Evolutionary conservation across 2,888 invertebrate species (phyloP), one percentile per base, ranked within the genome.

Genomic region (Marronus borbonicus): DNA sequence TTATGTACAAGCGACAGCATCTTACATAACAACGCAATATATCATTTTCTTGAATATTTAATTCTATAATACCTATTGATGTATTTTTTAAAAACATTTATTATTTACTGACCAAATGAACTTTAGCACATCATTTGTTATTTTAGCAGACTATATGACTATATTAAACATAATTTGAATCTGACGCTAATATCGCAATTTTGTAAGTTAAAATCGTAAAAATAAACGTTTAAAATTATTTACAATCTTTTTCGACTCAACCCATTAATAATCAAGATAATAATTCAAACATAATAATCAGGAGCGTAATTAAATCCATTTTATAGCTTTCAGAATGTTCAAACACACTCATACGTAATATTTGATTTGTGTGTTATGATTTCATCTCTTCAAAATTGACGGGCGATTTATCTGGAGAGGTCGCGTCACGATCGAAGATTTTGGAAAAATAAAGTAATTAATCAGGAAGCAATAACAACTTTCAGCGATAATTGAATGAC

Each of bases 401-500:
- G 24, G 31, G 62, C 62, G 62, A 62, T 62, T 62, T 62, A 62
- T 62, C 31, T 62, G 2, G 24, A 31, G 31, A 62, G 62, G 62
- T 62, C 62, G 62, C 24, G 28, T 28, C 62, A 24, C 62, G 62
- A 31, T 62, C 62, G 10, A 24, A 28, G 24, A 31, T 62, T 28
- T 24, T 31, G 10, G 28, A 62, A 62, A 62, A 62, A 62, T 62
- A 62, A 62, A 62, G 62, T 28, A 28, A 62, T 62, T 62, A 62
- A 62, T 62, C 62, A 62, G 62, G 28, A 62, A 24, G 24, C 2
- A 28, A 24, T 20, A 28, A 28, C 28, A 31, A 24, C 28, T 62
- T 62, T 31, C 14, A 62, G 62, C 31, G 68, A 68, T 68, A 68
- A 68, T 68, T 68, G 68, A 68, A 68, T 68, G 52, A 68, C 50